Evolutionary conservation across 2,888 invertebrate species (phyloP).

Genomic region (Thalpophila matura): DNA sequence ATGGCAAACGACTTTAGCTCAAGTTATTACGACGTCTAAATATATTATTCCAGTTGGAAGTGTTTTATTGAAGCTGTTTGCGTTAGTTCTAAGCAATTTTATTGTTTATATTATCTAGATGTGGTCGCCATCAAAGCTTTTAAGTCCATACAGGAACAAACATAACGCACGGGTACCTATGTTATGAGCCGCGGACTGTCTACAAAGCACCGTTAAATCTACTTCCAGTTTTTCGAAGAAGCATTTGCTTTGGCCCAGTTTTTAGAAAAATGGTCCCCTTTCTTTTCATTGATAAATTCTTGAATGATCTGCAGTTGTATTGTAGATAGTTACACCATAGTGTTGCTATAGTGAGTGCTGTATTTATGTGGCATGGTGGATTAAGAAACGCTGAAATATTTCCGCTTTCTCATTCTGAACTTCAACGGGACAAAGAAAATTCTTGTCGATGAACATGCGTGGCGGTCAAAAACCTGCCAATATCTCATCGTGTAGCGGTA

Average conservation of each 20-base stretch:
- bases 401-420: slow-evolving; percentile 58
- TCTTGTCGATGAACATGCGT: slow-evolving; percentile 64
- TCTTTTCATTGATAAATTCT: slow-evolving; percentile 57
- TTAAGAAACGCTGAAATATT: slow-evolving; percentile 35
- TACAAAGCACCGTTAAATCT: slow-evolving; percentile 74
- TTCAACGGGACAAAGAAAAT: slow-evolving; percentile 73
- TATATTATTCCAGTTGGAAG: slow-evolving; percentile 34
- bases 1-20: slow-evolving; percentile 31
- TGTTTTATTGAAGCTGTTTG: slow-evolving; percentile 29
- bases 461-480: slow-evolving; percentile 74
- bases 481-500: slow-evolving; percentile 76
- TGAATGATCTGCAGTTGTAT: slow-evolving; percentile 47
- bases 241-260: slow-evolving; percentile 76
- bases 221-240: slow-evolving; percentile 73
- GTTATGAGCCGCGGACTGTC: slow-evolving; percentile 65
- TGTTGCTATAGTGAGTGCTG: slow-evolving; percentile 13
- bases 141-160: slow-evolving; percentile 68
- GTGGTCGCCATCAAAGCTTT: slow-evolving; percentile 53
- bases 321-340: slow-evolving; percentile 14
- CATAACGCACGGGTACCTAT: slow-evolving; percentile 57
- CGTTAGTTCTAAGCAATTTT: slow-evolving; percentile 28
- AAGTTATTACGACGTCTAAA: slow-evolving; percentile 32
- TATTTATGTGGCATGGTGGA: slow-evolving; percentile 10
- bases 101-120: slow-evolving; percentile 50
- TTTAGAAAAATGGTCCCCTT: slow-evolving; percentile 59